Evolutionary conservation across 2,888 invertebrate genomes (phyloP).

Genomic region (Sesamia inferens): DNA sequence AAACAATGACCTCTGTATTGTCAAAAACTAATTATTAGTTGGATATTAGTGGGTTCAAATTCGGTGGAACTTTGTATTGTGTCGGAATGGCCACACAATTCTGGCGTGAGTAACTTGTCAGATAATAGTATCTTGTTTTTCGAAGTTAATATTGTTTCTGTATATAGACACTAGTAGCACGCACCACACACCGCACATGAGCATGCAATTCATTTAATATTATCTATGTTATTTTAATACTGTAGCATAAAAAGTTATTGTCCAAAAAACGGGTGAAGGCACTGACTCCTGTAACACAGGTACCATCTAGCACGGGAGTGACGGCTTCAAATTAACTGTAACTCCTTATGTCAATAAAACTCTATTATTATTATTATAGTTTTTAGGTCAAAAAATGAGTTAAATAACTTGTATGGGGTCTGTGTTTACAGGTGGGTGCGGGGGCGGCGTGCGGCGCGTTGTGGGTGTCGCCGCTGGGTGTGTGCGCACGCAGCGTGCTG

Average conservation of each 20-base stretch:
- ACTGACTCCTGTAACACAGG: too few species aligned
- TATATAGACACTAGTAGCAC: too few species aligned
- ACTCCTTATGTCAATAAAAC: too few species aligned
- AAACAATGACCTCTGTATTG: not conserved
- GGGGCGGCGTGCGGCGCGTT: constrained; percentile 81
- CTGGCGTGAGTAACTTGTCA: not conserved
- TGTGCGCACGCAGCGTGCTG: constrained; percentile 73
- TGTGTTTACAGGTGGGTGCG: constrained; percentile 75
- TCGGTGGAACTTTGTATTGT: not conserved
- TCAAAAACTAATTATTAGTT: not conserved
- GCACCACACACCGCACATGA: too few species aligned
- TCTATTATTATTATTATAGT: too few species aligned
- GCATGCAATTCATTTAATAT: too few species aligned
- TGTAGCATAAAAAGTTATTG: too few species aligned
- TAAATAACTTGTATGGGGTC: not conserved
- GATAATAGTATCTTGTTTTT: not conserved
- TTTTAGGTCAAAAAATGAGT: not conserved
- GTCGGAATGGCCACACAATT: not conserved
- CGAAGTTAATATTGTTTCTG: not conserved
- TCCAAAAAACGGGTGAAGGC: too few species aligned
- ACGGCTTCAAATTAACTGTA: too few species aligned
- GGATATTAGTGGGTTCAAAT: not conserved
- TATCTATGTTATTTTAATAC: too few species aligned
- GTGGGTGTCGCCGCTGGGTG: constrained; percentile 82
- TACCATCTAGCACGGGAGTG: too few species aligned